Evolutionary conservation across 2,888 invertebrate genomes (phyloP).

Genomic region (Cinara cedri): DNA sequence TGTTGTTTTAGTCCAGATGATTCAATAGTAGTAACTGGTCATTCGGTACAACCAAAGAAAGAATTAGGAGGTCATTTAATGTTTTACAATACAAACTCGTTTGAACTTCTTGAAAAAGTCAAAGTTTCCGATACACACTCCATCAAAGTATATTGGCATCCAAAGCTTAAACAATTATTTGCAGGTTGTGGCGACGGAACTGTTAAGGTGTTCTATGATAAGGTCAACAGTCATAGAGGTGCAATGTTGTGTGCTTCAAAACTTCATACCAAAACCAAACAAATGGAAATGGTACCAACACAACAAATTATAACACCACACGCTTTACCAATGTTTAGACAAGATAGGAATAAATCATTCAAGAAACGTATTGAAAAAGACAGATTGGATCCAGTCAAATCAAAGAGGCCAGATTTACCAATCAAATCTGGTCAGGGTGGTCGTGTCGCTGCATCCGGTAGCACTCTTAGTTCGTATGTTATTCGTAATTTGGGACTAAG

Average conservation of each 20-base stretch:
- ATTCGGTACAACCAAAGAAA: constrained; percentile 75
- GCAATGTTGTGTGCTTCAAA: constrained; percentile 89
- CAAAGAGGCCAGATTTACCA: constrained; percentile 81
- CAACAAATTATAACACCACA: constrained; percentile 96
- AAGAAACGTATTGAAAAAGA: constrained; percentile 92
- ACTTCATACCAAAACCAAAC: constrained; percentile 77
- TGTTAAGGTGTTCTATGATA: constrained; percentile 90
- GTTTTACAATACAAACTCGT: constrained; percentile 81
- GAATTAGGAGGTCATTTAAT: constrained; percentile 71
- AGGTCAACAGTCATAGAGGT: constrained; percentile 83
- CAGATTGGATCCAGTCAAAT: constrained; percentile 83
- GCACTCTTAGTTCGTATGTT: constrained; percentile 94
- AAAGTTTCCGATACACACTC: constrained; percentile 81
- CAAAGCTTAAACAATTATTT: constrained; percentile 95
- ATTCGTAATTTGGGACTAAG: constrained; percentile 93
- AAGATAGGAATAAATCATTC: constrained; percentile 86
- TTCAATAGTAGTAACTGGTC: constrained; percentile 83
- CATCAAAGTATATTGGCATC: constrained; percentile 93
- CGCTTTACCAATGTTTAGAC: constrained; percentile 91
- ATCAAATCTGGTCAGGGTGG: constrained; percentile 87
- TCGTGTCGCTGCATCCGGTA: constrained; percentile 90
- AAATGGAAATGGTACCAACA: constrained; percentile 84
- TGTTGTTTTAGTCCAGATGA: constrained; percentile 91
- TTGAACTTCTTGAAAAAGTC: constrained; percentile 75
- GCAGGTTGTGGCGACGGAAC: constrained; percentile 89